Evolutionary conservation across 2,797 vertebrate genomes (phyloP), one percentile per base, ranked within the genome.

Genomic region (Microtus agrestis): DNA sequence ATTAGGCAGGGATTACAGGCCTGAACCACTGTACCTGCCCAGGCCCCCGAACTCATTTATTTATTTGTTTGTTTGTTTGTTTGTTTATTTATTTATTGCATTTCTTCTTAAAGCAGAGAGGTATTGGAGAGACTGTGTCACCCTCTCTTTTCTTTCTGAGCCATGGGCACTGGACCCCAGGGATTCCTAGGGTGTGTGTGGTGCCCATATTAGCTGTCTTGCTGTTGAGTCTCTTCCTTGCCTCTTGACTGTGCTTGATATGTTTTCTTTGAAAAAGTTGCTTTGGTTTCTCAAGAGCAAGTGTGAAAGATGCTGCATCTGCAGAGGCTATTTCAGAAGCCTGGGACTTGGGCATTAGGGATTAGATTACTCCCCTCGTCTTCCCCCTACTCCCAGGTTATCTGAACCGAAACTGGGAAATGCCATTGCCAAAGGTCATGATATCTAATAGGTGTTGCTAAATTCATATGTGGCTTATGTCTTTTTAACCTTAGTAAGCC

Each of bases 371-470:
- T 79, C 87, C 51, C 89, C 74, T 80, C 90, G 59, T 94, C 80
- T 76, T 95, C 73, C 71, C 40, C 3, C 82, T 9, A 87, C 48
- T 37, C 86, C 51, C 21, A 73, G 74, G 89, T 77, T 88, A 63
- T 82, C 87, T 88, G 89, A 93, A 95, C 90, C 0, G 61, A 87
- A 77, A 78, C 78, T 80, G 87, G 85, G 59, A 95, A 91, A 94
- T 97, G 93, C 91, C 71, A 91, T 4, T 48, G 59, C 67, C 95
- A 94, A 82, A 97, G 97, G 95, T 97, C 91, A 88, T 0, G 21
- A 56, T 94, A 95, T 92, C 78, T 97, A 97, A 94, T 97, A 87
- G 91, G 90, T 92, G 96, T 92, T 97, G 88, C 96, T 97, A 97
- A 97, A 96, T 97, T 87, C 81, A 56, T 86, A 79, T 63, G 5